Conservation (phyloP, 2,113 vertebrate species). For the Planiliza haematocheilus region DNA sequence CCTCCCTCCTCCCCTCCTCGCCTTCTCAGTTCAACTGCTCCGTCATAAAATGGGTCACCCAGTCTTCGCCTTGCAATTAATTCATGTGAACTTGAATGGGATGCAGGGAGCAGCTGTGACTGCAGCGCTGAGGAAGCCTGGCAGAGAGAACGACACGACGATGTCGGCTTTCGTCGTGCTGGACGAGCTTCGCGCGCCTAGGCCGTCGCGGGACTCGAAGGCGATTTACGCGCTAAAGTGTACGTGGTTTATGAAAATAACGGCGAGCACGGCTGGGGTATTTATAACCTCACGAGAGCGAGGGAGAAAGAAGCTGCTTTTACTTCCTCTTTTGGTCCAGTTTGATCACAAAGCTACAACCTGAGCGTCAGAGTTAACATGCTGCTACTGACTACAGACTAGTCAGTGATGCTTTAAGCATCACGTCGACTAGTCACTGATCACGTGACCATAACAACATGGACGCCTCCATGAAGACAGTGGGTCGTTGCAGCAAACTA, state of each 20-base stretch:
- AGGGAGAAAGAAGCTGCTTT: neutral
- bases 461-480: too few species aligned
- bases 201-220: neutral
- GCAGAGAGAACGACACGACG: conserved; percentile 24
- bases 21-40: conserved; percentile 47
- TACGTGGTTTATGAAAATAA: neutral
- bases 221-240: neutral
- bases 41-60: conserved; percentile 70
- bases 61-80: conserved; percentile 64
- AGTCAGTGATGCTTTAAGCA: too few species aligned
- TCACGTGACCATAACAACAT: too few species aligned
- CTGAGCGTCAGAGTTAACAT: too few species aligned
- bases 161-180: conserved; percentile 35
- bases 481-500: too few species aligned
- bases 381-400: too few species aligned
- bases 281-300: neutral
- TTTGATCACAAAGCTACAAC: neutral
- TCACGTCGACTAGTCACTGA: too few species aligned
- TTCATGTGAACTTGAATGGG: conserved; percentile 61
- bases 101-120: conserved; percentile 52
- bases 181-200: too few species aligned
- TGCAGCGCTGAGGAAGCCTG: conserved; percentile 5
- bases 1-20: neutral
- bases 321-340: neutral
- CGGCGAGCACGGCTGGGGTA: neutral